These are phyloP conservation scores for Malachius bipustulatus DNA, from an alignment of 2,888 invertebrate genomes.

Conservation along the genomic window DNA sequence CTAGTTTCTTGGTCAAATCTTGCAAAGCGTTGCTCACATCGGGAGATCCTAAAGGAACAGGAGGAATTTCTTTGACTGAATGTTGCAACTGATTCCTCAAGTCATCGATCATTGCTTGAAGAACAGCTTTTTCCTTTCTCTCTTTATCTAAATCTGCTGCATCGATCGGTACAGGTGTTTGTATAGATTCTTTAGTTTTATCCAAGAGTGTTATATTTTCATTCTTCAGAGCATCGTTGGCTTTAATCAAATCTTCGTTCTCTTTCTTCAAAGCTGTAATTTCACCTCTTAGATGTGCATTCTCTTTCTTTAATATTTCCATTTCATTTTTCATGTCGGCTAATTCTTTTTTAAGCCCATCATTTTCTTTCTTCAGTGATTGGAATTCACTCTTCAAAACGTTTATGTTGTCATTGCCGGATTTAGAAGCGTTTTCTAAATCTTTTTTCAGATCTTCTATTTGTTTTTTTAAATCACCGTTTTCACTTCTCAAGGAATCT, in stretches of 20 bases:
- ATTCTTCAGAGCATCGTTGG: neutral
- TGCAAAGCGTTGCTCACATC: slow-evolving; percentile 20
- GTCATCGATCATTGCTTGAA: neutral
- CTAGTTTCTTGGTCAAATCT: slow-evolving; percentile 23
- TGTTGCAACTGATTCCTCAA: neutral
- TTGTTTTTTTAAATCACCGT: slow-evolving; percentile 24
- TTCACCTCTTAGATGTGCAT: slow-evolving; percentile 8
- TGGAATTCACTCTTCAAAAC: neutral
- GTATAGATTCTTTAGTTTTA: neutral
- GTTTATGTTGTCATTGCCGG: too few species aligned
- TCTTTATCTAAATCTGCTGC: neutral
- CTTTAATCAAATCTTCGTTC: slow-evolving; percentile 4
- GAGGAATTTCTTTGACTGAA: slow-evolving; percentile 1
- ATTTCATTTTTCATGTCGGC: slow-evolving; percentile 26
- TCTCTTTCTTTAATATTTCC: slow-evolving; percentile 1
- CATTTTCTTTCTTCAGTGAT: slow-evolving; percentile 24
- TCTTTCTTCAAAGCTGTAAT: slow-evolving; percentile 6
- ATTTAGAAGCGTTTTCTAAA: slow-evolving; percentile 19
- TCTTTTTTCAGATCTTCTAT: slow-evolving; percentile 25
- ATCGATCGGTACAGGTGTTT: neutral
- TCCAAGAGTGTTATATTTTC: neutral
- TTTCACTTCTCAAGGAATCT: slow-evolving; percentile 20
- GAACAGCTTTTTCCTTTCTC: slow-evolving; percentile 6
- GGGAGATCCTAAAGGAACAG: slow-evolving; percentile 12
- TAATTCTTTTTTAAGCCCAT: slow-evolving; percentile 21